Evolutionary conservation across 2,888 invertebrate species (phyloP).

Genomic region (Tetramorium bicarinatum): DNA sequence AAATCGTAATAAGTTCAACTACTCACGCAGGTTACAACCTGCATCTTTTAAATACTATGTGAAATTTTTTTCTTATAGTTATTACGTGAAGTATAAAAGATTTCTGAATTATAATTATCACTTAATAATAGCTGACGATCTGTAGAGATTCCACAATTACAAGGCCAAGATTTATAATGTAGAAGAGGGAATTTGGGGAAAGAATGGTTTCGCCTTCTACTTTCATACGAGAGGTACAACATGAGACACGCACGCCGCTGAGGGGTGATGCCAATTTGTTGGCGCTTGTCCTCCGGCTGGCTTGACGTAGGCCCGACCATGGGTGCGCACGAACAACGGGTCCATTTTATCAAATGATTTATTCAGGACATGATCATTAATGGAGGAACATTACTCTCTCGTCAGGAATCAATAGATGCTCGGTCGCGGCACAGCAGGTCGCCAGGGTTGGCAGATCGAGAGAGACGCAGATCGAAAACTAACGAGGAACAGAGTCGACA

Average conservation of each 20-base stretch:
- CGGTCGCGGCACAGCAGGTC: slow-evolving; percentile 68
- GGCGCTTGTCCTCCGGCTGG: slow-evolving; percentile 72
- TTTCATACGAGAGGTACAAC: slow-evolving; percentile 46
- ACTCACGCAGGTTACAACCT: neutral
- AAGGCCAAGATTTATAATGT: slow-evolving; percentile 28
- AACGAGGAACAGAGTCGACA: slow-evolving; percentile 52
- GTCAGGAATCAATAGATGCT: slow-evolving; percentile 84
- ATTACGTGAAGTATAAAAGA: neutral
- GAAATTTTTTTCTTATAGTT: neutral
- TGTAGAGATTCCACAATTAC: neutral
- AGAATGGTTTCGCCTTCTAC: neutral
- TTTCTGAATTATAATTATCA: neutral
- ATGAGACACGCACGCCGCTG: slow-evolving; percentile 57
- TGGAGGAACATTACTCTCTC: slow-evolving; percentile 84
- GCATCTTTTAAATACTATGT: neutral
- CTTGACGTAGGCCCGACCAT: slow-evolving; percentile 69
- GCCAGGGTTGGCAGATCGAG: slow-evolving; percentile 55
- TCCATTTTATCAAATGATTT: slow-evolving; percentile 85
- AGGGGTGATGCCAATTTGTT: slow-evolving; percentile 75
- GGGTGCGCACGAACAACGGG: slow-evolving; percentile 75
- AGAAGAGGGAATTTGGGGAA: slow-evolving; percentile 8
- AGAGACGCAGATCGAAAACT: slow-evolving; percentile 49
- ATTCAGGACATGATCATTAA: slow-evolving; percentile 85
- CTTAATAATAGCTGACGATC: neutral
- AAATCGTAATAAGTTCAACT: neutral